These are phyloP conservation scores for Atrina japonica DNA, from an alignment of 2,888 invertebrate species.

Conservation along the genomic window DNA sequence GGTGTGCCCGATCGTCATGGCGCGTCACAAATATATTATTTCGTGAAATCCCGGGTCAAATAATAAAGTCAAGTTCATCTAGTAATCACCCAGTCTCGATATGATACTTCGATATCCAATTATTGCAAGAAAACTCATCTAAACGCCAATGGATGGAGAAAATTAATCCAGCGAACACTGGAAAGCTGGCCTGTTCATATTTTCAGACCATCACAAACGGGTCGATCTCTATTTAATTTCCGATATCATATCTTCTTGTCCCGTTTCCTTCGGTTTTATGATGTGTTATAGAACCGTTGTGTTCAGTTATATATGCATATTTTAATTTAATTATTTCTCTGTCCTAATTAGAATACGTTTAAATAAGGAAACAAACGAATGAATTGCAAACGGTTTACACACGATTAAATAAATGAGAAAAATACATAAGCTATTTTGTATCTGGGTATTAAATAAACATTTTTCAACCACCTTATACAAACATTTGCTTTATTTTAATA, in stretches of 20 bases:
- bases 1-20: conserved; percentile 5
- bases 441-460: no score
- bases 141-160: background rate
- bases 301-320: no score
- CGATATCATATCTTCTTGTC: conserved; percentile 3
- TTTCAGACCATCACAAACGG: background rate
- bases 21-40: conserved; percentile 21
- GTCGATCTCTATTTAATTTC: conserved; percentile 25
- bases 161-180: conserved; percentile 3
- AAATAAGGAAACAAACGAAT: no score
- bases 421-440: no score
- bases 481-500: no score
- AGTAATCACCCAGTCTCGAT: background rate
- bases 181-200: background rate
- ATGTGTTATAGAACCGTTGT: no score
- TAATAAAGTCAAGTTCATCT: conserved; percentile 3
- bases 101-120: conserved; percentile 1
- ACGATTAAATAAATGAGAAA: no score
- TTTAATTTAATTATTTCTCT: no score
- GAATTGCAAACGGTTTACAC: no score
- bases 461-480: no score
- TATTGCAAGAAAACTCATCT: conserved; percentile 11
- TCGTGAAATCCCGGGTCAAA: conserved; percentile 2
- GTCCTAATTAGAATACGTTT: no score
- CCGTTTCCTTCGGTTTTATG: background rate